phyloP scores from a whole-genome alignment of 2,888 invertebrate genomes.

The Xylocampa areola region DNA sequence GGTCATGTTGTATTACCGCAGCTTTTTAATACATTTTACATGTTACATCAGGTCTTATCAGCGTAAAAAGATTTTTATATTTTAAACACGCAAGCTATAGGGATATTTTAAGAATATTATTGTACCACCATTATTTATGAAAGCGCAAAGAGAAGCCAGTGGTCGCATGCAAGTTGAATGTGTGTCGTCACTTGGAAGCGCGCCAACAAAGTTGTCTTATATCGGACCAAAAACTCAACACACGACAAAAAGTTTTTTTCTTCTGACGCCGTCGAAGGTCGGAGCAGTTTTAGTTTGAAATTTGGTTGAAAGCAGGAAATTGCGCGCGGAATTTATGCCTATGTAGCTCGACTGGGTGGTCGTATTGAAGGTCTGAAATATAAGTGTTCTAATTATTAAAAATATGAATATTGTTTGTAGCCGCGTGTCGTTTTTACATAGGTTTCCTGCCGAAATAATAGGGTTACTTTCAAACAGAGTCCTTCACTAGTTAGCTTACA shows the following conservation, averaged over 20 bases:
- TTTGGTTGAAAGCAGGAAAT: conserved; percentile 4
- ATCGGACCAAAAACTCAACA: conserved; percentile 2
- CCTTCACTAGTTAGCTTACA: no score
- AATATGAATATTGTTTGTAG: no score
- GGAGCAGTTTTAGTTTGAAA: conserved; percentile 1
- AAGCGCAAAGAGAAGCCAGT: neutral
- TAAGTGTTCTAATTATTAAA: no score
- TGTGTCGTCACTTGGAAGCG: conserved; percentile 8
- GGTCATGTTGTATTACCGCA: no score
- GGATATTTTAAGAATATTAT: conserved; percentile 10
- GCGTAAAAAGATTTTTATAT: no score
- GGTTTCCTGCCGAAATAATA: no score
- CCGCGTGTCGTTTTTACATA: no score
- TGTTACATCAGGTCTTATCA: no score
- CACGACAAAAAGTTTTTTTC: conserved; percentile 1
- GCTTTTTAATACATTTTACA: no score
- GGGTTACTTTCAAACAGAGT: no score
- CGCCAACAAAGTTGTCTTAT: conserved; percentile 2
- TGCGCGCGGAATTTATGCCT: conserved; percentile 14
- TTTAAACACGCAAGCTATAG: neutral
- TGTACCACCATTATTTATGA: conserved; percentile 4
- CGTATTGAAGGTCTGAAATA: neutral
- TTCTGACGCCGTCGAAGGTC: conserved; percentile 4
- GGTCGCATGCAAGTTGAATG: conserved; percentile 12
- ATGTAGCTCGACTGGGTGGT: neutral